These are phyloP conservation scores for Bubo bubo DNA, from an alignment of 2,113 vertebrate genomes.

Conservation along the genomic window DNA sequence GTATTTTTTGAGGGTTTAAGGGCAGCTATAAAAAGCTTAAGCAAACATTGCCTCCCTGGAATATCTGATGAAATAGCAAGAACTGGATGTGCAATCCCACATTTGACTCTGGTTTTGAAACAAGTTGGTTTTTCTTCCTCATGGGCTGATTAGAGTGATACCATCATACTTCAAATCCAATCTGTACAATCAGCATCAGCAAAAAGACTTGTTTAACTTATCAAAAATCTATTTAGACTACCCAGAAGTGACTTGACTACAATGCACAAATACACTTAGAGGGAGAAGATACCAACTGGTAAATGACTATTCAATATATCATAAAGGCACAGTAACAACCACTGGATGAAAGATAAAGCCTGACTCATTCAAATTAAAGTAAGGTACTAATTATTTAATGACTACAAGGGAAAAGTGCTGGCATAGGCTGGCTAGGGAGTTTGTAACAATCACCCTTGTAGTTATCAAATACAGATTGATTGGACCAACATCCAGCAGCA, in stretches of 20 bases:
- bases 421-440: neutral
- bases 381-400: constrained; percentile 25
- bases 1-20: neutral
- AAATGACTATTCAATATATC: neutral
- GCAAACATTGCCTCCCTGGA: neutral
- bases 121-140: neutral
- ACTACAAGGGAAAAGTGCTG: neutral
- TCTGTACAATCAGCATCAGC: neutral
- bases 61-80: neutral
- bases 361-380: neutral
- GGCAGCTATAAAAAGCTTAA: constrained; percentile 4
- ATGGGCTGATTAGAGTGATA: neutral
- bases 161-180: neutral
- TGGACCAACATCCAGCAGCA: neutral
- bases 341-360: neutral
- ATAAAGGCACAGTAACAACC: neutral
- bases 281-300: neutral
- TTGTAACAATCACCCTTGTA: neutral
- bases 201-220: constrained; percentile 44
- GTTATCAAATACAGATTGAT: neutral
- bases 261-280: constrained; percentile 17
- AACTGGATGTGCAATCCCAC: neutral
- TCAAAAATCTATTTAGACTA: constrained; percentile 36
- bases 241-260: constrained; percentile 7
- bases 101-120: neutral